Base-by-base conservation (phyloP, 2,113 vertebrate species). In the Scomber colias region DNA sequence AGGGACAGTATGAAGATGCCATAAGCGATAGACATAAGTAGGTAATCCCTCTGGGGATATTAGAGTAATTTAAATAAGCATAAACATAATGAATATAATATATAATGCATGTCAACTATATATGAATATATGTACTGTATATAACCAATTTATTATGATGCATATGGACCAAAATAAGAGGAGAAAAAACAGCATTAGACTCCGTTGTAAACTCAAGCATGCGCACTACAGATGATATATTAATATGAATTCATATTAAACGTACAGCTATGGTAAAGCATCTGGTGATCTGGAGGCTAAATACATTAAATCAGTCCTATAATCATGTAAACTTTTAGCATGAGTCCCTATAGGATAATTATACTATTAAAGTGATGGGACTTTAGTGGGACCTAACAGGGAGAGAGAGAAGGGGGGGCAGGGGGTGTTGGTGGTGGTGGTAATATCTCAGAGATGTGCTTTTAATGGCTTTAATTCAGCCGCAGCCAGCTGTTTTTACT, bases 381-480 rank as follows among this genome's bases (percentile, higher is more conserved):
- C 65, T n/a, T 71, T 2, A 16, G 67, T 5, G 53, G 35, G 48
- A 10, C 44, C 46, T 51, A 15, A 21, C 21, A 5, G 57, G 55
- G 48, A 31, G 40, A 1, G 15, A 17, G 76, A 21, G 21, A 21
- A 21, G 21, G 21, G 15, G 40, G 30, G 64, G 17, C 6, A 5
- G 44, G 21, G 6, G 70, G 63, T 46, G 35, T 54, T 27, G 24
- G 24, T 27, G 24, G 21, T 44, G 66, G 94, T 96, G 95, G 94
- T 97, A 97, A 98, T 98, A 96, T 97, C 94, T 96, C 95, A 96
- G 96, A 97, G 97, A 98, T 97, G 96, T 96, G 96, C 94, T 96
- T 97, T 97, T 97, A 98, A 97, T 97, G 96, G 96, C 94, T 95
- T 96, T 97, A 97, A 97, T 97, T 97, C 96, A 96, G 93, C 93